Evolutionary conservation across 2,113 vertebrate species (phyloP).

Genomic region (Castor canadensis): DNA sequence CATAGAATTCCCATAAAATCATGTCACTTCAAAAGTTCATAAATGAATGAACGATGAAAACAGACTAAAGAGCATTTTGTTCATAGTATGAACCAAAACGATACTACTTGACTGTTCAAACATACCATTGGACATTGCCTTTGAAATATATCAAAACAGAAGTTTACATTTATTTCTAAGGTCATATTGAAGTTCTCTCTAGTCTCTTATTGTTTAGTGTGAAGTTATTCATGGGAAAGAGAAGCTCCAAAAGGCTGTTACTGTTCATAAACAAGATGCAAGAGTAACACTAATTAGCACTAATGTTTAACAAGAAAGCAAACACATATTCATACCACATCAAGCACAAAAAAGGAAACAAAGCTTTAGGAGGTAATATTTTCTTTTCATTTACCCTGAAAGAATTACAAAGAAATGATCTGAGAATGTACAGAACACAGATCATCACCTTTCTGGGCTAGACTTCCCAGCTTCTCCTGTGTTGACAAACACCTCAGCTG

Average conservation of each 20-base stretch:
- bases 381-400: slow-evolving; percentile 26
- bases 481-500: background rate
- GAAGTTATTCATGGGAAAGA: background rate
- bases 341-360: background rate
- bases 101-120: background rate
- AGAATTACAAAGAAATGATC: slow-evolving; percentile 8
- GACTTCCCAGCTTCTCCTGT: background rate
- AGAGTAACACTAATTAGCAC: background rate
- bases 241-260: background rate
- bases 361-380: background rate
- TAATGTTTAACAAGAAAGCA: slow-evolving; percentile 19
- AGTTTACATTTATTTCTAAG: slow-evolving; percentile 24
- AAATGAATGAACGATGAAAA: slow-evolving; percentile 9
- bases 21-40: background rate
- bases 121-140: background rate
- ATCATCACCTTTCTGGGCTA: background rate
- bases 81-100: background rate
- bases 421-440: background rate
- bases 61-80: slow-evolving; percentile 1
- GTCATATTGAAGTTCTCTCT: background rate
- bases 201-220: background rate
- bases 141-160: slow-evolving; percentile 37
- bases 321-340: background rate
- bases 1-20: background rate
- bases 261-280: background rate